Conservation (phyloP, 2,797 vertebrate species). For the Morus bassanus region DNA sequence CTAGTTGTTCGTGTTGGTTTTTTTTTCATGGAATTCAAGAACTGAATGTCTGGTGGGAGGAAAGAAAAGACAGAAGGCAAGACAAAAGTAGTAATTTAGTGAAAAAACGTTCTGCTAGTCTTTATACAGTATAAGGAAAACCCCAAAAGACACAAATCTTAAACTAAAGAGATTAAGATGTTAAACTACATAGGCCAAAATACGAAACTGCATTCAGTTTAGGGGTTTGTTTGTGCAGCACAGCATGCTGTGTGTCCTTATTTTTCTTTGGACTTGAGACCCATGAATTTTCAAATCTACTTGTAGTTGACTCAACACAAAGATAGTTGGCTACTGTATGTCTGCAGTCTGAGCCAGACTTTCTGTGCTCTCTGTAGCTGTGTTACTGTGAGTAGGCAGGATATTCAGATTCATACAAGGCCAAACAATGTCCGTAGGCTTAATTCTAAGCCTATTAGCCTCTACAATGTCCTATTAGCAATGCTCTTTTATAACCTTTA, state of each 20-base stretch:
- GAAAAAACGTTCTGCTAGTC: conserved; percentile 21
- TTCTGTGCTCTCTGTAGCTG: neutral
- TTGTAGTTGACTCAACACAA: conserved; percentile 39
- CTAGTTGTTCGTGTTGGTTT: neutral
- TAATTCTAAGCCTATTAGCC: conserved; percentile 52
- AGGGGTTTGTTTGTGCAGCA: conserved; percentile 1
- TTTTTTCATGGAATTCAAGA: conserved; percentile 1
- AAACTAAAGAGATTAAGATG: conserved; percentile 46
- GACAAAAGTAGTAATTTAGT: conserved; percentile 48
- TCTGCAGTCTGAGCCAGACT: conserved; percentile 9
- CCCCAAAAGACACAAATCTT: conserved; percentile 4
- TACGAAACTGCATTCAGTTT: conserved; percentile 12
- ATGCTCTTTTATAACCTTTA: conserved; percentile 23
- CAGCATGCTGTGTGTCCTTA: neutral
- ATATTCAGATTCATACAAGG: conserved; percentile 37
- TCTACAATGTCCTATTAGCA: conserved; percentile 33
- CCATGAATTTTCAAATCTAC: conserved; percentile 40
- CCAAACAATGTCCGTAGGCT: conserved; percentile 37
- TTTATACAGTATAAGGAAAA: conserved; percentile 26
- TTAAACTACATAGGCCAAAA: conserved; percentile 23
- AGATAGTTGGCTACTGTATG: conserved; percentile 26
- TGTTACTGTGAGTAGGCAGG: conserved; percentile 43
- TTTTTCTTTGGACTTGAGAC: conserved; percentile 41
- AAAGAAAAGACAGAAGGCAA: conserved; percentile 51
- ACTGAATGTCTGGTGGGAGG: conserved; percentile 10